Evolutionary conservation across 2,797 vertebrate species (phyloP).

Genomic region (Diplodus sargus): DNA sequence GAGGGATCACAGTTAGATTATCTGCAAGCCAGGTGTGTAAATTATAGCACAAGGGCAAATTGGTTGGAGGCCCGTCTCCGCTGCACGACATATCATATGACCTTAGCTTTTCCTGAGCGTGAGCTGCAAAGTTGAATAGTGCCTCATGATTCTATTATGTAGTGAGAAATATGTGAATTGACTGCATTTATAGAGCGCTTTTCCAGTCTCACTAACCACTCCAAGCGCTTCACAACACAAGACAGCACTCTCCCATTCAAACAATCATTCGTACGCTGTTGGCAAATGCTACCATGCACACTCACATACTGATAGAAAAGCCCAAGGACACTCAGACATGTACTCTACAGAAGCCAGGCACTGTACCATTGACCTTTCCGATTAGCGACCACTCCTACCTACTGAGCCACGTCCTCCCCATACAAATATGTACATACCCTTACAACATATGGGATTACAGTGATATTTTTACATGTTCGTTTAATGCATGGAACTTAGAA

Average conservation of each 20-base stretch:
- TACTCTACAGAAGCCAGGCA: no score
- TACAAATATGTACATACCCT: not conserved
- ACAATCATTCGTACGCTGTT: no score
- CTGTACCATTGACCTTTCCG: no score
- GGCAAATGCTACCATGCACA: no score
- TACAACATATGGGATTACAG: not conserved
- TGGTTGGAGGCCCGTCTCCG: not conserved
- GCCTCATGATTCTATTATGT: not conserved
- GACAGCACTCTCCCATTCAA: no score
- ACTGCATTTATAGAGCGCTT: no score
- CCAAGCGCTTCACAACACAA: no score
- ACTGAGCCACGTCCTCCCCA: no score
- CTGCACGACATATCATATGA: conserved; percentile 34
- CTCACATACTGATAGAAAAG: no score
- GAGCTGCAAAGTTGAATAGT: not conserved
- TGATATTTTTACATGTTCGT: not conserved
- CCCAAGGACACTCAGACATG: no score
- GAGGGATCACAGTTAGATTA: conserved; percentile 4
- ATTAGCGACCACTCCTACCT: no score
- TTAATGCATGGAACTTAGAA: conserved; percentile 3
- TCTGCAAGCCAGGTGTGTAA: conserved; percentile 30
- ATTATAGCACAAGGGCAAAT: conserved; percentile 18
- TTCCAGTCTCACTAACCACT: no score
- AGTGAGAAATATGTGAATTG: not conserved
- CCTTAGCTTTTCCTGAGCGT: conserved; percentile 9